Evolutionary conservation across 92 coral and sea anemone species (phyloP).

Genomic region (Palythoa grandis): DNA sequence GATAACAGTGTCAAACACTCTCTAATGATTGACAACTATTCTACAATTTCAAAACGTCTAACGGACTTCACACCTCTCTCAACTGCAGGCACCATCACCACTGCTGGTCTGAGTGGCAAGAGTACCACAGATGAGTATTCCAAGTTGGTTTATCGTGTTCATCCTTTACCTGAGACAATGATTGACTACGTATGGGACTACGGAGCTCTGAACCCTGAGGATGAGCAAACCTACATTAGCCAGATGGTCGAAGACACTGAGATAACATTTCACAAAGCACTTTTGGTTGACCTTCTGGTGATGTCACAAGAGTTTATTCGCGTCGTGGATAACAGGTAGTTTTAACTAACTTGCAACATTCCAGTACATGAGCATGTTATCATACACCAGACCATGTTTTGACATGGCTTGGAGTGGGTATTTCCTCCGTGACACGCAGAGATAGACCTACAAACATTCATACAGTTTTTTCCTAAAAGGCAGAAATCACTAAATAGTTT

Average conservation of each 20-base stretch:
- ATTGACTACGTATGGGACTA: conserved; percentile 91
- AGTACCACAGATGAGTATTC: conserved; percentile 78
- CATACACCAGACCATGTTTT: too few relatives aligned
- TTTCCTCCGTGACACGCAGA: too few relatives aligned
- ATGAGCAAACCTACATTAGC: conserved; percentile 72
- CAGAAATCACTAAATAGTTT: too few relatives aligned
- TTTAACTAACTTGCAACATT: too few relatives aligned
- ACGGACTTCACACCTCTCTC: neutral
- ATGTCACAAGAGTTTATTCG: conserved; percentile 74
- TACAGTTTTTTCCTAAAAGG: too few relatives aligned
- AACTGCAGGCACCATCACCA: conserved; percentile 50
- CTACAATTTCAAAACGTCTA: too few relatives aligned
- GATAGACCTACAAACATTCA: too few relatives aligned
- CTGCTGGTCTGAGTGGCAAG: conserved; percentile 81
- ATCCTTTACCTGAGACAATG: conserved; percentile 90
- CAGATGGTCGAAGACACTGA: conserved; percentile 64
- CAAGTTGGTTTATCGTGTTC: conserved; percentile 81
- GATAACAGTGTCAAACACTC: too few relatives aligned
- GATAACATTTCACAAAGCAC: neutral
- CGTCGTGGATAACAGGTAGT: conserved; percentile 48
- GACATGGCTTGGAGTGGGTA: too few relatives aligned
- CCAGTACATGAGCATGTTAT: too few relatives aligned
- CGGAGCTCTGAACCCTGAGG: conserved; percentile 77
- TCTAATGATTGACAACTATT: too few relatives aligned
- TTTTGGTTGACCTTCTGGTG: conserved; percentile 65